A percentile compares a stretch with the other conserved stretches of the same genome.
phyloP scores from a whole-genome alignment of 2,888 invertebrate genomes.

The Volucella inflata region DNA sequence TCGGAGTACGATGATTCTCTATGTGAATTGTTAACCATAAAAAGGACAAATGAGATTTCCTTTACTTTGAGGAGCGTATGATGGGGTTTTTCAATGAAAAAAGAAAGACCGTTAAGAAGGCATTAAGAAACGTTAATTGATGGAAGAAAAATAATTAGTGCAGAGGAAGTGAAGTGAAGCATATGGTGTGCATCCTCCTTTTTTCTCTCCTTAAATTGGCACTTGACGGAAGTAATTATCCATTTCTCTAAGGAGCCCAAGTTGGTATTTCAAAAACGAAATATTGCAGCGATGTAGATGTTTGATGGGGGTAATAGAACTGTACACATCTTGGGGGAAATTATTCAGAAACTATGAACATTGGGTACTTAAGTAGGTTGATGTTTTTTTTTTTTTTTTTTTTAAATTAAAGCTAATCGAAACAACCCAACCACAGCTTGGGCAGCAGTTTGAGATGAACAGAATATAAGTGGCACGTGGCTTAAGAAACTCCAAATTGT shows the following conservation, averaged over 20 bases:
- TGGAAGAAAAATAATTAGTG: slow-evolving; percentile 65
- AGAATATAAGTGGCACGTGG: too few relatives aligned
- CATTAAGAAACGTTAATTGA: slow-evolving; percentile 70
- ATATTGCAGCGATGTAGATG: too few relatives aligned
- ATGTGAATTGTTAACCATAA: neutral
- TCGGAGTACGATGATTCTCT: neutral
- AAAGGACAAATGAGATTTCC: slow-evolving; percentile 12
- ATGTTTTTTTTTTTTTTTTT: too few relatives aligned
- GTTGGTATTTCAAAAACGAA: slow-evolving; percentile 4
- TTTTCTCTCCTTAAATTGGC: neutral
- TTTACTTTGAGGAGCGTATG: slow-evolving; percentile 2
- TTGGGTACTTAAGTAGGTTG: too few relatives aligned
- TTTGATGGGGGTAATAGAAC: too few relatives aligned
- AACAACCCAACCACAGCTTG: too few relatives aligned
- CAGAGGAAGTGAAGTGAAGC: neutral
- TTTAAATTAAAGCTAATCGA: too few relatives aligned
- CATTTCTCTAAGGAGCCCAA: neutral
- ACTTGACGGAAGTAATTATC: slow-evolving; percentile 38
- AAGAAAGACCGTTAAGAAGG: slow-evolving; percentile 58
- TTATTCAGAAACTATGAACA: too few relatives aligned
- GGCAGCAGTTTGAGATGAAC: too few relatives aligned
- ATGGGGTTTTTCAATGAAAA: neutral
- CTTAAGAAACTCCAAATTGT: too few relatives aligned
- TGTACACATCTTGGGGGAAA: too few relatives aligned
- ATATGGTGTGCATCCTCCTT: slow-evolving; percentile 59